Evolutionary conservation across 37 sponge, comb jelly and placozoan species (phyloP), one percentile per base, ranked within the genome.

Genomic region (Geodia barretti): DNA sequence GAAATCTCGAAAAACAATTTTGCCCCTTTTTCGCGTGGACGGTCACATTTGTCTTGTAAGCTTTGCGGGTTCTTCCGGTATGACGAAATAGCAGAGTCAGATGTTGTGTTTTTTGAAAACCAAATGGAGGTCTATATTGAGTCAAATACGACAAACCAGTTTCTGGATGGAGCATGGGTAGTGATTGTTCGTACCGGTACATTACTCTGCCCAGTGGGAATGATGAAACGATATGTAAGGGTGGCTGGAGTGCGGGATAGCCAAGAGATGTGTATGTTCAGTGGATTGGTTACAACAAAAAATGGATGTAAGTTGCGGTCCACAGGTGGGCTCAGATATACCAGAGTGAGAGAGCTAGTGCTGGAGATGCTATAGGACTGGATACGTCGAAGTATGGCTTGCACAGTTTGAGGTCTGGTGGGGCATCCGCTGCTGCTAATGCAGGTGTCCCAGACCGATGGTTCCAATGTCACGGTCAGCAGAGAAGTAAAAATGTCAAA

Each of bases 371-470:
- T 24, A 9, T 68, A 3, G 81, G 81, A 19, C 41, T 68, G 47
- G 68, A 66, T 26, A 17, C 40, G 2, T 37, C 31, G 23, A 30
- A 33, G 28, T 82, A 71, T 62, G 74, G 74, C 42, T 31, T 82
- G 14, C 83, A 82, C 35, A 82, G 83, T 62, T 65, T 82, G 21
- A n/a, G 83, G 36, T 33, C 74, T 1, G 74, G 83, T 62, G 83
- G 83, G 4, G 83, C 74, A 24, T 64, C 74, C 26, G 83, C 83
- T 28, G 83, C 83, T 71, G 83, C 83, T 3, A 61, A 82, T 30
- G 64, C 83, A 61, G 83, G 83, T 63, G 65, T 74, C 3, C 75
- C 74, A 2, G 65, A 82, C 43, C 36, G 74, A 17, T 39, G 63
- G 62, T 73, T 82, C 33, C 54, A 82, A 28, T 2, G 79, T 17